Evolutionary conservation across 2,888 invertebrate species (phyloP).

Genomic region (Teinopalpus imperialis): DNA sequence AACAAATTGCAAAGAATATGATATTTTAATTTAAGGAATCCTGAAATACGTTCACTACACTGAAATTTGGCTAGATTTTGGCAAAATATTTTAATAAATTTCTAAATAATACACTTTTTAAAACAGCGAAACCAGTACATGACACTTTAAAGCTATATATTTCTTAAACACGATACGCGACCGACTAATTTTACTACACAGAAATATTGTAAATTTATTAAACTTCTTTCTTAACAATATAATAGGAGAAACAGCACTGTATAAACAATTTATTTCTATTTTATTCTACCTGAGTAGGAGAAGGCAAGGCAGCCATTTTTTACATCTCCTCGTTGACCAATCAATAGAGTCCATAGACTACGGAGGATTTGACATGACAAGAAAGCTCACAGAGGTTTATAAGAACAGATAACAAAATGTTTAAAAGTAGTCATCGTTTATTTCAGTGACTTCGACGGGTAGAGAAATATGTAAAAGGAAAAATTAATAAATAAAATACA

Average conservation of each 20-base stretch:
- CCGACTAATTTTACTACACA: conserved; percentile 41
- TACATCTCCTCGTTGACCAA: conserved; percentile 81
- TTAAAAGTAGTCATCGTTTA: too few species aligned
- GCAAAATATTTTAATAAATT: conserved; percentile 11
- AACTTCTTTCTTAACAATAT: conserved; percentile 35
- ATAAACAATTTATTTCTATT: conserved; percentile 53
- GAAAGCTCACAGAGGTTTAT: too few species aligned
- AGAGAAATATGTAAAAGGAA: too few species aligned
- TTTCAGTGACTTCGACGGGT: too few species aligned
- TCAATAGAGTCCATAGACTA: conserved; percentile 77
- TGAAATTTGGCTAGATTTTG: conserved; percentile 1
- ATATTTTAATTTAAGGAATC: conserved; percentile 32
- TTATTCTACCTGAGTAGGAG: conserved; percentile 89
- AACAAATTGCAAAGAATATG: conserved; percentile 28
- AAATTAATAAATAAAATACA: too few species aligned
- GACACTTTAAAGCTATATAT: conserved; percentile 55
- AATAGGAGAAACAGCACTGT: conserved; percentile 36
- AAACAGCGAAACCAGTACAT: conserved; percentile 47
- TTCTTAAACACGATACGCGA: conserved; percentile 36
- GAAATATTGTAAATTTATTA: conserved; percentile 38
- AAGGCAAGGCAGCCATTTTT: conserved; percentile 93
- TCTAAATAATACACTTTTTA: conserved; percentile 24
- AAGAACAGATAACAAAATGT: too few species aligned
- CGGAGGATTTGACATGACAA: conserved; percentile 54
- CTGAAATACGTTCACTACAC: conserved; percentile 29